A percentile compares a stretch with the other conserved stretches of the same genome.
phyloP scores from a whole-genome alignment of 23 tunicate genomes.

The Styela plicata region DNA sequence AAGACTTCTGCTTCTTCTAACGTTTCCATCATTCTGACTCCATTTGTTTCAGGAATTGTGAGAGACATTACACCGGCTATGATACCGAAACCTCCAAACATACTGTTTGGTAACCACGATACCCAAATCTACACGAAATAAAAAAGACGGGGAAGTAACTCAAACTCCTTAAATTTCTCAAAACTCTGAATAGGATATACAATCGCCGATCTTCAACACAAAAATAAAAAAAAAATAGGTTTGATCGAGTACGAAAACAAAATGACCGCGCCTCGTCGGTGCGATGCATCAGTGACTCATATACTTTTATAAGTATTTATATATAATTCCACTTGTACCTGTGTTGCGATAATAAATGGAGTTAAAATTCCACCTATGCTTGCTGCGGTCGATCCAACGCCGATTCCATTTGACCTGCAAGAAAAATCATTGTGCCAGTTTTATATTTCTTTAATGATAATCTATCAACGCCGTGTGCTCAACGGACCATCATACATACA shows the following conservation, averaged over 20 bases:
- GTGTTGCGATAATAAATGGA: neutral
- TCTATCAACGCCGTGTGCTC: too few relatives aligned
- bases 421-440: too few relatives aligned
- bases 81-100: neutral
- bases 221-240: too few relatives aligned
- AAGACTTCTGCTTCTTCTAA: slow-evolving; percentile 4
- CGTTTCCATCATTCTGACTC: neutral
- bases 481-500: too few relatives aligned
- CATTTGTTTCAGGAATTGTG: neutral
- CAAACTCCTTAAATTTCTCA: too few relatives aligned
- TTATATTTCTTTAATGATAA: too few relatives aligned
- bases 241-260: neutral
- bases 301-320: too few relatives aligned
- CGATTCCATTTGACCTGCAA: neutral
- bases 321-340: too few relatives aligned
- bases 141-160: too few relatives aligned
- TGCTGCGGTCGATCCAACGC: neutral
- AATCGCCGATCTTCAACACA: too few relatives aligned
- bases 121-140: neutral
- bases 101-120: neutral
- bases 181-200: too few relatives aligned
- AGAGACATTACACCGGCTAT: neutral
- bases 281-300: neutral
- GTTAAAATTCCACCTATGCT: neutral
- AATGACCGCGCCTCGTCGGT: neutral